Evolutionary conservation across 2,797 vertebrate genomes (phyloP), one percentile per base, ranked within the genome.

Genomic region (Labroides dimidiatus): DNA sequence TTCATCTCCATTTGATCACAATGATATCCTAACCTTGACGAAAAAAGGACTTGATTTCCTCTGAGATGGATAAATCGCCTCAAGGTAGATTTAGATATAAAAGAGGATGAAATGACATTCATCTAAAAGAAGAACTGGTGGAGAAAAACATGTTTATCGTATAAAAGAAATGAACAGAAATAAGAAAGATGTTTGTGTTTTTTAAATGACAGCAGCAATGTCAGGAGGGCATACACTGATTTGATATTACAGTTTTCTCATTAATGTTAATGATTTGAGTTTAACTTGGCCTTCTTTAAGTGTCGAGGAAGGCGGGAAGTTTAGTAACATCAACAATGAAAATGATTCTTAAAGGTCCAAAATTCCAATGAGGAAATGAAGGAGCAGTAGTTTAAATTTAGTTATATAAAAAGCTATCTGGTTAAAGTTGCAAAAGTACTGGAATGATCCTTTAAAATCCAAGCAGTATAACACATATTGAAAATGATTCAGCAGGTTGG

Each of bases 1-100:
- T 64, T 60, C n/a, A 60, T 55, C 42, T 48, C 36, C 16, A 55
- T 56, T 45, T 61, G 55, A n/a, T 61, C 50, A 62, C 43, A 55
- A 33, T 41, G 12, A 55, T 36, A 66, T 39, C 42, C 15, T 14
- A 21, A 51, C 14, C 51, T 53, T 59, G 13, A 43, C 43, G 9
- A 19, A 63, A 19, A n/a, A 39, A 33, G 30, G 17, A 30, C 16
- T 14, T n/a, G 16, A 43, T 17, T 16, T 6, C 33, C 5, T 2
- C n/a, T 47, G 6, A 23, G 4, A 54, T 37, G 23, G 45, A 52
- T 51, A 39, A 43, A 10, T 36, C 23, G 37, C 70, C 39, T 56
- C 15, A 6, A 23, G 17, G 21, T 6, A 24, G 4, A 23, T 59
- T 53, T 30, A 49, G 44, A 30, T 60, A 36, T 44, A 15, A 19